A percentile compares a stretch with the other conserved stretches of the same genome.
phyloP scores from a whole-genome alignment of 1,140 invertebrate species.

The Formica exsecta region DNA sequence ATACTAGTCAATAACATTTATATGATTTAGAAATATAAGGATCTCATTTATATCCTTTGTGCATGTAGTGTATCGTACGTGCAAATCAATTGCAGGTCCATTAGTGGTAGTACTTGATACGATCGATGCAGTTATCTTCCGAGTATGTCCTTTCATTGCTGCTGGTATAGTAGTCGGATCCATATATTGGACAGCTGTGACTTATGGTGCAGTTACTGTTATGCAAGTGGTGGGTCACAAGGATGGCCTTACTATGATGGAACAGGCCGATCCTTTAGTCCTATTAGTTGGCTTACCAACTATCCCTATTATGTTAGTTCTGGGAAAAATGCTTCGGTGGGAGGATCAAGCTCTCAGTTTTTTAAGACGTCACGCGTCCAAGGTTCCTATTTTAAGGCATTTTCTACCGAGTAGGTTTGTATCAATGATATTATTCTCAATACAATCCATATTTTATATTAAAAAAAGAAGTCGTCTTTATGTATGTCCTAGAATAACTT shows the following conservation, averaged over 20 bases:
- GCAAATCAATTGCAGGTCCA: conserved; percentile 86
- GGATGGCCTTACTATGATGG: conserved; percentile 97
- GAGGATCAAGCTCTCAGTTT: conserved; percentile 96
- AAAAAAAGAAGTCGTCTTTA: background rate
- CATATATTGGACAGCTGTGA: conserved; percentile 98
- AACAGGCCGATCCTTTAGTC: conserved; percentile 96
- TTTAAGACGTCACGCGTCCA: conserved; percentile 90
- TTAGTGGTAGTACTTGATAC: conserved; percentile 95
- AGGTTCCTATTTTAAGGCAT: conserved; percentile 92
- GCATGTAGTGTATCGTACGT: background rate
- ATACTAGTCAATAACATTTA: background rate
- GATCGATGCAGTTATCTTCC: conserved; percentile 95
- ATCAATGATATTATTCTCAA: background rate
- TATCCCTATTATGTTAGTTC: conserved; percentile 96
- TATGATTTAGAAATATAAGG: background rate
- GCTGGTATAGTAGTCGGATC: conserved; percentile 97
- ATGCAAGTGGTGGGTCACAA: conserved; percentile 98
- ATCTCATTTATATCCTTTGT: background rate
- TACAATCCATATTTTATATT: background rate
- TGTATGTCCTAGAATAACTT: background rate
- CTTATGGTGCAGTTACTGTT: conserved; percentile 98
- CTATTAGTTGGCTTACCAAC: conserved; percentile 96
- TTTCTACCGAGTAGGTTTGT: conserved; percentile 92
- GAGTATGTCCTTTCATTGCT: conserved; percentile 96
- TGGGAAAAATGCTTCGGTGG: conserved; percentile 97